Base-by-base conservation (phyloP, 2,113 vertebrate genomes). In the Calidris pygmaea region DNA sequence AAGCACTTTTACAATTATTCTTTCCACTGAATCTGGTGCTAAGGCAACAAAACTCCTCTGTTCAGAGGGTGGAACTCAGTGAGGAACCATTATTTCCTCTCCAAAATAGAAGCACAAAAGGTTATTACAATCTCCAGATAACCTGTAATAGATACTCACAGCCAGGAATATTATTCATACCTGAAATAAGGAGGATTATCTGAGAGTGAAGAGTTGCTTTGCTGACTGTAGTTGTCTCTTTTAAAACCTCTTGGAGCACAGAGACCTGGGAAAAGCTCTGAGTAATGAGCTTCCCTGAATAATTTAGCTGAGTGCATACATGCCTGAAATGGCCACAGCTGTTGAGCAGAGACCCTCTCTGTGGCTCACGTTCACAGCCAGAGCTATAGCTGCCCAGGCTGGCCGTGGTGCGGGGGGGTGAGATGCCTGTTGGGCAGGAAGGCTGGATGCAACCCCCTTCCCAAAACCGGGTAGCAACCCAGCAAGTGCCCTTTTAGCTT, bases 41-140 rank as follows among this genome's bases (percentile, higher is more conserved):
- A 78, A 87, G 78, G 95, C 94, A 93, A 93, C 73, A 94, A 65
- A 87, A 75, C 41, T 91, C 84, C 50, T 65, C 89, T 85, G 74
- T 67, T 94, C 62, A 78, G 56, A 66, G 11, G 30, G 77, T 89
- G 76, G 52, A 60, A 63, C 70, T 82, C 66, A 45, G 21, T 30
- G 45, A 91, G 58, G 59, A 92, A 35, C 50, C 35, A 74, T 87
- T 94, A 93, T 94, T 93, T 93, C 47, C 77, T 63, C 85, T 79
- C 90, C 66, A 34, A 82, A 93, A 87, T 8, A 85, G 81, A 71
- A 80, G 41, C 59, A 94, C 43, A 67, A 76, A 81, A 93, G 87
- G 26, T 91, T 89, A 74, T 73, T 84, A 71, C 68, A 50, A 32
- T 90, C 84, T 74, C 53, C 72, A 73, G 75, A 65, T 60, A 91